Evolutionary conservation across 2,113 vertebrate genomes (phyloP).

Genomic region (Protobothrops mucrosquamatus): DNA sequence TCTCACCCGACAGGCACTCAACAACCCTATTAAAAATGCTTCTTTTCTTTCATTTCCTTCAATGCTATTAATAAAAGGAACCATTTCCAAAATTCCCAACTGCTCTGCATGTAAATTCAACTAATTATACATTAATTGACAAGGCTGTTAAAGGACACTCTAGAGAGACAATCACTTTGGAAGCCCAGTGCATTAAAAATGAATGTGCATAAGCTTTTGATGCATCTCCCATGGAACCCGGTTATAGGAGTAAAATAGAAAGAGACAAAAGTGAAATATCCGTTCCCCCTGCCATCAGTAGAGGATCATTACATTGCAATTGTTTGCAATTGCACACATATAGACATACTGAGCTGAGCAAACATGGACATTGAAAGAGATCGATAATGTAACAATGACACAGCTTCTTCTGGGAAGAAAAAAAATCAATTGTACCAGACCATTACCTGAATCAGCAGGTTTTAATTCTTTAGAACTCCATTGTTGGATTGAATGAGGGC

Average conservation of each 20-base stretch:
- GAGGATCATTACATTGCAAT: not conserved
- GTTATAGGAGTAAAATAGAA: conserved; percentile 41
- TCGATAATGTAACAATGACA: not conserved
- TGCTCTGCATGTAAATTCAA: conserved; percentile 56
- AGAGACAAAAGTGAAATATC: conserved; percentile 2
- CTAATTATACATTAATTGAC: conserved; percentile 66
- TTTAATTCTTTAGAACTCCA: not conserved
- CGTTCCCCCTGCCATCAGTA: conserved; percentile 11
- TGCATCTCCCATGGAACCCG: conserved; percentile 54
- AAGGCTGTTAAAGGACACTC: conserved; percentile 57
- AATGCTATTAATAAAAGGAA: conserved; percentile 43
- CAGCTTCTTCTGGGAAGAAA: not conserved
- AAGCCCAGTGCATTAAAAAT: conserved; percentile 51
- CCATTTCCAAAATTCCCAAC: conserved; percentile 59
- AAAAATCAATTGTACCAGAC: not conserved
- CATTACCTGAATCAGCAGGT: conserved; percentile 1
- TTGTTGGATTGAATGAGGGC: not conserved
- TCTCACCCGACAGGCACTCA: not conserved
- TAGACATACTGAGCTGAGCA: not conserved
- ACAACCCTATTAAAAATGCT: not conserved
- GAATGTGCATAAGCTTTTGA: conserved; percentile 40
- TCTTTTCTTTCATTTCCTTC: not conserved
- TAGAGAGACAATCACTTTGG: conserved; percentile 52
- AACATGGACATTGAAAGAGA: not conserved
- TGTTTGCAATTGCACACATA: not conserved